Evolutionary conservation across 1,140 invertebrate genomes (phyloP), one percentile per base, ranked within the genome.

Genomic region (Chrysopa pallens): DNA sequence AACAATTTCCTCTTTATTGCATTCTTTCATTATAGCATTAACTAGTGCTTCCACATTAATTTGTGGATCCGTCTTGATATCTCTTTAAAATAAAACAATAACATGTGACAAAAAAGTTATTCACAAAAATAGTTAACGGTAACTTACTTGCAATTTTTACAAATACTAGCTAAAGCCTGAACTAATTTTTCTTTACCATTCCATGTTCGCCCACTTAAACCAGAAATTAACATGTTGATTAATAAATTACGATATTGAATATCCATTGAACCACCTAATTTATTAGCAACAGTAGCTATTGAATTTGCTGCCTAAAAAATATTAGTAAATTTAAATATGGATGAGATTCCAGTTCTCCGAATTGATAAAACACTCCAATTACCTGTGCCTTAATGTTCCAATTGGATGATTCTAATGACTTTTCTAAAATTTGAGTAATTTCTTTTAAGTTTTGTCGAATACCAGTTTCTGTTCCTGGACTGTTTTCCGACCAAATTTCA

Each of bases 401-500:
- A 2, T 82, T 86, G 39, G 79, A 71, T 12, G 85, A 87, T 42
- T 80, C 73, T 1, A 92, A 64, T 0, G 78, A 74, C 1, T 61
- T 60, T 38, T 79, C 73, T 11, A 88, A 65, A 37, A 82, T 72
- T 27, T 66, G 61, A 28, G 80, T 75, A 37, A 93, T 84, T 39
- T 78, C 73, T 36, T 72, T 61, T 23, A 90, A 58, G 60, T 93
- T 82, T 41, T 82, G 71, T 28, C 74, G 67, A 36, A 93, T 77
- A 17, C 83, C 86, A 29, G 70, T 73, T 64, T 91, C 89, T 1
- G 78, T 83, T 8, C 84, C 80, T 8, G 87, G 85, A 36, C 84
- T 81, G 14, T 86, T 74, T 52, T 93, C 89, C 23, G 71, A 72
- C 90, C 90, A 95, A 3, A 94, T 64, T 56, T 93, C 88, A 46